These are phyloP conservation scores for Dromococcyx pavoninus DNA, from an alignment of 2,797 vertebrate species.

Conservation along the genomic window DNA sequence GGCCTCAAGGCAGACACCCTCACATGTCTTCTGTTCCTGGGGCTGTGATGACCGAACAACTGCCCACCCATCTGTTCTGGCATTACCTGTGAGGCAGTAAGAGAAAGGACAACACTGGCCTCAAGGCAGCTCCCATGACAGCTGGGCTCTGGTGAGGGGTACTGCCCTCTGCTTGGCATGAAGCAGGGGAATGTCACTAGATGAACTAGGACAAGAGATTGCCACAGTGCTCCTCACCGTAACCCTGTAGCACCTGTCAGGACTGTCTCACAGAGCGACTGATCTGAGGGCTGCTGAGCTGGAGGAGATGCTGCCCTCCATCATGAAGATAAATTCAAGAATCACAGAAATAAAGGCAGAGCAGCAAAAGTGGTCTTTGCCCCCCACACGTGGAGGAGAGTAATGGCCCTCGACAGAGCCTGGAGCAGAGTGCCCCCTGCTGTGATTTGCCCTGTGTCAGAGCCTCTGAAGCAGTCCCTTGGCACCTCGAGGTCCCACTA, in stretches of 20 bases:
- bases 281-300: background rate
- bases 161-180: background rate
- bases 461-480: background rate
- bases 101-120: background rate
- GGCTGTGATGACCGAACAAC: background rate
- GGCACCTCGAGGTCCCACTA: background rate
- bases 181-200: background rate
- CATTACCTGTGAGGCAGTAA: background rate
- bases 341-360: background rate
- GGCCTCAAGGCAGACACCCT: background rate
- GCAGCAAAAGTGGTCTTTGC: background rate
- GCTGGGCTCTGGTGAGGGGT: background rate
- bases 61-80: background rate
- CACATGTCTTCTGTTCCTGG: background rate
- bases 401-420: background rate
- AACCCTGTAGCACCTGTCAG: background rate
- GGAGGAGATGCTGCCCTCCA: background rate
- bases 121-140: accelerated
- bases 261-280: background rate
- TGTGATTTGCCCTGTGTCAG: background rate
- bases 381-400: background rate
- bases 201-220: background rate
- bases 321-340: background rate
- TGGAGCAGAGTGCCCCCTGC: background rate
- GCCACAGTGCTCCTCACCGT: background rate